A percentile compares a stretch with the other conserved stretches of the same genome.
Conservation (phyloP, 2,888 invertebrate genomes). For the Zygogramma bicolorata region DNA sequence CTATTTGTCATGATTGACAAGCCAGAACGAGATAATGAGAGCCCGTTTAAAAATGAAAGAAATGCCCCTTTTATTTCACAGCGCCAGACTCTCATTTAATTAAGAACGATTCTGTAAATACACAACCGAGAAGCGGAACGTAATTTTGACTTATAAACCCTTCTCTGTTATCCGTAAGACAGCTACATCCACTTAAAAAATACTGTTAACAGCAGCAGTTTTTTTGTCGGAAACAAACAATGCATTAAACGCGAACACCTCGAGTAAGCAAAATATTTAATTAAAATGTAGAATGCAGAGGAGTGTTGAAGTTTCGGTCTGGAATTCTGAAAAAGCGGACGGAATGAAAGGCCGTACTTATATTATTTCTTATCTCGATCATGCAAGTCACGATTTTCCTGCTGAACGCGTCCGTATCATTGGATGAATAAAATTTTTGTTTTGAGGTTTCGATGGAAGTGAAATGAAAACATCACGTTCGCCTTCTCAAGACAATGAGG, state of each 20-base stretch:
- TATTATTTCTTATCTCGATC: background rate
- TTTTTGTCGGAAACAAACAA: constrained; percentile 14
- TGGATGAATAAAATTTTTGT: background rate
- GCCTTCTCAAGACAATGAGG: background rate
- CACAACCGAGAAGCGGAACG: constrained; percentile 10
- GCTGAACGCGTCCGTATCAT: background rate
- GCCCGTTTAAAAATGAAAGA: constrained; percentile 23
- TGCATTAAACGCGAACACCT: constrained; percentile 15
- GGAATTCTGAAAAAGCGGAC: background rate
- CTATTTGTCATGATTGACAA: constrained; percentile 23
- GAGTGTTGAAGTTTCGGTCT: background rate
- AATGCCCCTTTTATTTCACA: constrained; percentile 22
- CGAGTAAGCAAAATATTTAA: constrained; percentile 24
- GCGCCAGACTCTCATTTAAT: constrained; percentile 23
- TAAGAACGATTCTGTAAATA: constrained; percentile 22
- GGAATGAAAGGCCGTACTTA: constrained; percentile 1
- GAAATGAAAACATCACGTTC: background rate
- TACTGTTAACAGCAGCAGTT: constrained; percentile 14
- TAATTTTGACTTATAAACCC: constrained; percentile 15
- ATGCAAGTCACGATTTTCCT: constrained; percentile 4
- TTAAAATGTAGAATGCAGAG: constrained; percentile 21
- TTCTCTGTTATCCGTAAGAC: constrained; percentile 14
- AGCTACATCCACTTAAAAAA: constrained; percentile 3
- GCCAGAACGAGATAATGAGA: constrained; percentile 20
- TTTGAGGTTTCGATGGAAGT: background rate